Evolutionary conservation across 2,797 vertebrate species (phyloP).

Genomic region (Eulemur coronatus): DNA sequence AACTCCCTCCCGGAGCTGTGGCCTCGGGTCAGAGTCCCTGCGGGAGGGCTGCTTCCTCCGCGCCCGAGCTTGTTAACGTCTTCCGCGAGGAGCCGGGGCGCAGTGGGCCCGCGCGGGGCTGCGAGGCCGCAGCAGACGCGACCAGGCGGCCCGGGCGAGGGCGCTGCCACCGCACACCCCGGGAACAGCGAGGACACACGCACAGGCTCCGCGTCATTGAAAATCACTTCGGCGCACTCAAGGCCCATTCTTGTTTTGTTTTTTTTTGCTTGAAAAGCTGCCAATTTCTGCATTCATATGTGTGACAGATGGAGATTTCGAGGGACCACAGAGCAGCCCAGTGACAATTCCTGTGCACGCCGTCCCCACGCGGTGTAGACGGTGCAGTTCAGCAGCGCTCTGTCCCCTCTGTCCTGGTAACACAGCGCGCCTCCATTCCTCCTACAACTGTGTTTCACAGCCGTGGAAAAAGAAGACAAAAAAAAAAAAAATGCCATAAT

Average conservation of each 20-base stretch:
- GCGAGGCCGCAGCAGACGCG: too few species aligned
- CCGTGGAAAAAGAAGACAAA: not conserved
- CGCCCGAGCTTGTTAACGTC: slow-evolving; percentile 60
- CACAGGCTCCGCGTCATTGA: slow-evolving; percentile 17
- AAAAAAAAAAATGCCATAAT: too few species aligned
- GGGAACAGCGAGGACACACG: slow-evolving; percentile 41
- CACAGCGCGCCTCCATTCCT: not conserved
- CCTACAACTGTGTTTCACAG: rapidly evolving
- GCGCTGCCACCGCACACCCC: not conserved
- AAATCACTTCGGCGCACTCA: slow-evolving; percentile 41
- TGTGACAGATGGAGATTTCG: not conserved
- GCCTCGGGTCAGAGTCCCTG: slow-evolving; percentile 39
- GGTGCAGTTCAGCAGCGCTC: not conserved
- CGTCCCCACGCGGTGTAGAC: not conserved
- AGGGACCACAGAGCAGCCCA: not conserved
- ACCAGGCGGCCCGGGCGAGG: too few species aligned
- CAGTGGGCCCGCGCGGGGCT: too few species aligned
- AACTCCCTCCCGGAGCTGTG: slow-evolving; percentile 52
- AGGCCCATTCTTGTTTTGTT: slow-evolving; percentile 29
- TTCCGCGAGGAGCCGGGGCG: slow-evolving; percentile 40
- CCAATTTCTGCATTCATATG: not conserved
- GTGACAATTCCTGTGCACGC: not conserved
- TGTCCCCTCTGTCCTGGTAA: rapidly evolving
- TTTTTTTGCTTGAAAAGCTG: slow-evolving; percentile 54
- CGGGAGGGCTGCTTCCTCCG: slow-evolving; percentile 30